Base-by-base conservation (phyloP, 2,797 vertebrate genomes). In the Betta splendens region DNA sequence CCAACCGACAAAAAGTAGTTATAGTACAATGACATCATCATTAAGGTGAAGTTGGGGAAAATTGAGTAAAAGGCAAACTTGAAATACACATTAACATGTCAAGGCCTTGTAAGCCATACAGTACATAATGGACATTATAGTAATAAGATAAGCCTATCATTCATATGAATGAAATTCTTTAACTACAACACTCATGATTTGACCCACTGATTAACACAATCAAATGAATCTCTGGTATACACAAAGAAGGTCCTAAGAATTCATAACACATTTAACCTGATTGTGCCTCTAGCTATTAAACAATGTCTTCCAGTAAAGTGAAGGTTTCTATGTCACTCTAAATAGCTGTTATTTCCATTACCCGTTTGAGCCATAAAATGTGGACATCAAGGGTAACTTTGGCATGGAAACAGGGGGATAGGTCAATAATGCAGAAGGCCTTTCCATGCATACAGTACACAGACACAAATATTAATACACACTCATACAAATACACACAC, bases 371-470 rank as follows among this genome's bases (percentile, higher is more conserved):
- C 79, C 79, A 60, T 46, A 51, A 79, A 79, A 78, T 47, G 47
- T 83, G 84, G 79, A 77, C 40, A 45, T 80, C 53, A 53, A 55
- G 83, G 74, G 81, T 82, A 84, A 88, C 84, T 90, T 88, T 89
- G 87, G 83, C 85, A 87, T 86, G 83, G 76, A 81, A 73, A 84
- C 45, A 58, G 62, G 53, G 74, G 74, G 53, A 73, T 85, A 66
- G 60, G 54, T 85, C 69, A 76, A 79, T 78, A 78, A 81, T 56
- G 55, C 67, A 78, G 68, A 78, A 78, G 80, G 76, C 79, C 73
- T 81, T 85, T 77, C 73, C 76, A 85, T 81, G 83, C 81, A 81
- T 86, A 89, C 81, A 79, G 77, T 85, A 86, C 76, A 8, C 84
- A 76, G 71, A 89, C 80, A 87, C 70, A 71, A 65, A 56, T 76